Evolutionary conservation across 2,797 vertebrate genomes (phyloP).

Genomic region (Ara ararauna): DNA sequence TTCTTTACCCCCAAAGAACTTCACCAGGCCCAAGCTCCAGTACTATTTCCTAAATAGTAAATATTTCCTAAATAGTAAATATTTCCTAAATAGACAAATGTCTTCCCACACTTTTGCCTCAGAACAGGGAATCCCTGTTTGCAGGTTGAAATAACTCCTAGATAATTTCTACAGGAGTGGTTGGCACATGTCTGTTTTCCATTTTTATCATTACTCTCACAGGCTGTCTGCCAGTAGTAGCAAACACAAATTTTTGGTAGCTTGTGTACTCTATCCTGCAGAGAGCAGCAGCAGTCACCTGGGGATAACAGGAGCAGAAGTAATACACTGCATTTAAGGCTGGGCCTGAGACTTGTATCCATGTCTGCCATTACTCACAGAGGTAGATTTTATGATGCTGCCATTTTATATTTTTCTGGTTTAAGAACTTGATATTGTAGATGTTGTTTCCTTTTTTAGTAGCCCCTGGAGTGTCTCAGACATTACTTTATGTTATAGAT

Average conservation of each 20-base stretch:
- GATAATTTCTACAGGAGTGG: background rate
- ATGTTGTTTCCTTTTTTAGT: slow-evolving; percentile 43
- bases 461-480: slow-evolving; percentile 32
- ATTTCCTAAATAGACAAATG: background rate
- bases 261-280: background rate
- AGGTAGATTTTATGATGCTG: slow-evolving; percentile 29
- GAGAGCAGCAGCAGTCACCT: background rate
- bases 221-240: background rate
- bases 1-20: background rate
- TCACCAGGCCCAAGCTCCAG: background rate
- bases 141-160: background rate
- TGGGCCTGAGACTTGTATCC: background rate
- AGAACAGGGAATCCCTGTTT: background rate
- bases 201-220: background rate
- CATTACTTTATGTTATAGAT: slow-evolving; percentile 54
- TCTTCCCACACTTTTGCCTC: background rate
- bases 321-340: background rate
- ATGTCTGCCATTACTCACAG: slow-evolving; percentile 18
- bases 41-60: background rate
- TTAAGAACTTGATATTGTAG: slow-evolving; percentile 12
- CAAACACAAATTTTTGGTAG: background rate
- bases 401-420: slow-evolving; percentile 50
- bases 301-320: background rate
- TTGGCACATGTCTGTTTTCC: background rate
- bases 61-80: no score